These are phyloP conservation scores for Pogonocichla stellata DNA, from an alignment of 2,113 vertebrate genomes.

Conservation along the genomic window DNA sequence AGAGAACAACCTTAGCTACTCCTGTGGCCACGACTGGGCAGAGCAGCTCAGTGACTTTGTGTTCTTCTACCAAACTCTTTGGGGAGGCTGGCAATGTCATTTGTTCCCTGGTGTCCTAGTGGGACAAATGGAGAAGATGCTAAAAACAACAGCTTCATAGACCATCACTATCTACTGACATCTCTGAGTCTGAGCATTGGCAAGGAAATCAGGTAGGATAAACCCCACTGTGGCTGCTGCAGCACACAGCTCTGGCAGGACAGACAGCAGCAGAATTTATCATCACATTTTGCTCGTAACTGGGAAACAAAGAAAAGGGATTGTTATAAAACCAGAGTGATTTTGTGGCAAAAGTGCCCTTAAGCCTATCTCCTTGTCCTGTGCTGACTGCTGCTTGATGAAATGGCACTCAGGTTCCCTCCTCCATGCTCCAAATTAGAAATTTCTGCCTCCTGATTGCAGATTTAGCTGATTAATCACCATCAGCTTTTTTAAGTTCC, in stretches of 20 bases:
- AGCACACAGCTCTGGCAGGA: background rate
- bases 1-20: background rate
- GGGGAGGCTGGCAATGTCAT: background rate
- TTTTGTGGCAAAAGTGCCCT: background rate
- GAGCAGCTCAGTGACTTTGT: background rate
- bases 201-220: background rate
- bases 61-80: background rate
- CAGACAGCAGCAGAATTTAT: background rate
- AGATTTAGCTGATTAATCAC: background rate
- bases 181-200: fast-evolving
- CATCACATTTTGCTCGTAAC: background rate
- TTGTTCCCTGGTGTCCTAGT: background rate
- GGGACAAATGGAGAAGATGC: background rate
- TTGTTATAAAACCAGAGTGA: background rate
- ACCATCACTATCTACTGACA: background rate
- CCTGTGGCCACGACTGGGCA: background rate
- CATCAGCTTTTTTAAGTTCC: background rate
- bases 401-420: background rate
- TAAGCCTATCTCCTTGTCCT: background rate
- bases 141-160: background rate
- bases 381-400: background rate
- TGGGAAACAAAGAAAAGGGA: background rate
- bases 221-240: background rate
- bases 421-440: background rate
- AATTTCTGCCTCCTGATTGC: background rate